A percentile compares a stretch with the other conserved stretches of the same genome.
Conservation (phyloP, 2,113 vertebrate genomes). For the Syngnathus floridae region DNA sequence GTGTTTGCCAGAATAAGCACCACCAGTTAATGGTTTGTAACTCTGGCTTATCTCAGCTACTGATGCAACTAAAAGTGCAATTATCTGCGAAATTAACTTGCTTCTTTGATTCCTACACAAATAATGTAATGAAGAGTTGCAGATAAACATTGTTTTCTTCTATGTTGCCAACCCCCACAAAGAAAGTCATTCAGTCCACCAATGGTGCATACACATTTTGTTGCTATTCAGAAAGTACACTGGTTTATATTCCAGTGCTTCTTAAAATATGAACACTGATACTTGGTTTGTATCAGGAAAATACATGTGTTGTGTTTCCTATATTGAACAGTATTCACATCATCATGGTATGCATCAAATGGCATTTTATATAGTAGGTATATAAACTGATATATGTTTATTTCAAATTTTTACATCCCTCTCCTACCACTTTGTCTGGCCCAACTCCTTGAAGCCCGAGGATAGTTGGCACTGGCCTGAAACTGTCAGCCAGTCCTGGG, state of each 20-base stretch:
- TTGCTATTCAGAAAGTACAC: conserved; percentile 29
- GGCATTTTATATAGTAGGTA: conserved; percentile 47
- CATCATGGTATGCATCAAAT: conserved; percentile 33
- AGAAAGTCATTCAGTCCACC: conserved; percentile 30
- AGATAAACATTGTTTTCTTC: conserved; percentile 56
- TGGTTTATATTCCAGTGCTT: conserved; percentile 17
- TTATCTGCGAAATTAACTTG: conserved; percentile 67
- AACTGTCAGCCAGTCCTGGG: conserved; percentile 61
- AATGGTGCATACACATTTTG: conserved; percentile 31
- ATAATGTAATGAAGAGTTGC: conserved; percentile 66
- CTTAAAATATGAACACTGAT: conserved; percentile 32
- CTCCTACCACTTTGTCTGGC: conserved; percentile 50
- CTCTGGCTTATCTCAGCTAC: conserved; percentile 65
- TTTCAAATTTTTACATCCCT: conserved; percentile 34
- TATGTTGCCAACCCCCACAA: conserved; percentile 22
- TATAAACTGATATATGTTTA: conserved; percentile 46
- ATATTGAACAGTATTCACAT: conserved; percentile 9
- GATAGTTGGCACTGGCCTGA: conserved; percentile 69
- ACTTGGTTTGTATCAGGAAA: conserved; percentile 21
- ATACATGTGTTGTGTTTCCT: conserved; percentile 20
- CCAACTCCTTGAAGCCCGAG: conserved; percentile 58
- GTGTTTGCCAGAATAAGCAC: conserved; percentile 61
- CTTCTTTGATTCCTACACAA: conserved; percentile 67
- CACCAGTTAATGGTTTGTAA: conserved; percentile 63
- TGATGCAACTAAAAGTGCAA: conserved; percentile 67